Evolutionary conservation across 1,140 invertebrate genomes (phyloP), one percentile per base, ranked within the genome.

Genomic region (Caenorhabditis remanei): DNA sequence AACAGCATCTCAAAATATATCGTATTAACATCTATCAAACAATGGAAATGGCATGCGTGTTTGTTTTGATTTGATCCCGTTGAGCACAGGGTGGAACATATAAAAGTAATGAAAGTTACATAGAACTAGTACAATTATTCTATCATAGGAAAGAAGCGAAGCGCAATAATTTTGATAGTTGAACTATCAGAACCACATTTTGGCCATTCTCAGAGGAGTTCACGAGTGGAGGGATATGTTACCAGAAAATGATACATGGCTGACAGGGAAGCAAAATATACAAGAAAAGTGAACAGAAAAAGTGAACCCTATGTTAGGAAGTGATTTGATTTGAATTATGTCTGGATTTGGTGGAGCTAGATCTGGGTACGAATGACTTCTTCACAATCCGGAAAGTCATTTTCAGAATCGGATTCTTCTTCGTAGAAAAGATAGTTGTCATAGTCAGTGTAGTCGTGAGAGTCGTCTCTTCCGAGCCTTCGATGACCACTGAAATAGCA

Each of bases 281-380:
- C 71, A 79, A 79, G 71, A 50, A 79, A 48, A 79, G 46, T 24
- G 43, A 41, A 79, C 50, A 71, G 16, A 8, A n/a, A 71, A 21
- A 53, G 53, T 13, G 24, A 24, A n/a, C 11, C 71, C 71, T 50
- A 79, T 8, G 21, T 43, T 71, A 6, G 8, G 41, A 71, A 46
- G 21, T 5, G 14, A 43, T 46, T 46, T 46, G 3, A 21, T 13
- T n/a, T 13, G 24, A 50, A 9, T 19, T 53, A 53, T 53, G 50
- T 14, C 50, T 9, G 16, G 16, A 11, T 32, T 32, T 32, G 32
- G 32, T 32, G 9, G 16, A 0, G n/a, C 46, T 79, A 79, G 71
- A 79, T 79, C 71, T 79, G 71, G 11, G 71, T 79, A 11, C 71
- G 71, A 50, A 79, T 79, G 46, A 50, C 71, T 11, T 79, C 71